Conservation (phyloP, 2,113 vertebrate genomes). For the Mormyrus iriodes region DNA sequence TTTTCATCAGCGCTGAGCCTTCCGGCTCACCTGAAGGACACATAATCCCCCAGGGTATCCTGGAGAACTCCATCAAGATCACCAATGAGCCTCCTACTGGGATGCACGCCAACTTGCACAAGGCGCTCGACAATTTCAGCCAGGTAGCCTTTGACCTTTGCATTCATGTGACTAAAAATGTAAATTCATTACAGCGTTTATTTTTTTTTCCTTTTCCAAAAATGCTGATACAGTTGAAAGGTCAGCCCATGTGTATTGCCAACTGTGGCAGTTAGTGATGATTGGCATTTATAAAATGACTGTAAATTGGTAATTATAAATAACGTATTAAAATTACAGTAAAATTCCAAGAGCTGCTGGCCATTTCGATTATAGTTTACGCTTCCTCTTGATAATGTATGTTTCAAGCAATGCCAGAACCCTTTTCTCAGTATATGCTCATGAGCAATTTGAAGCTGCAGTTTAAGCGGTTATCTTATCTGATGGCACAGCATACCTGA, state of each 20-base stretch:
- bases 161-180: neutral
- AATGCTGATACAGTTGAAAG: neutral
- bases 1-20: constrained; percentile 87
- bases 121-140: constrained; percentile 88
- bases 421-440: constrained; percentile 14
- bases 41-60: constrained; percentile 87
- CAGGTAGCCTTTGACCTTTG: constrained; percentile 63
- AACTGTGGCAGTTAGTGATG: neutral
- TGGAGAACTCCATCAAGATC: constrained; percentile 90
- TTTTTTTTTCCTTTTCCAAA: neutral
- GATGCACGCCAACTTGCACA: constrained; percentile 89
- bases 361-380: constrained; percentile 19
- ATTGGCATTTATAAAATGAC: neutral
- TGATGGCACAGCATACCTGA: constrained; percentile 39
- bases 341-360: neutral
- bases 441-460: constrained; percentile 20
- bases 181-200: neutral
- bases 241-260: neutral
- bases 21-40: constrained; percentile 70
- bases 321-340: neutral
- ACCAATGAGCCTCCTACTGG: constrained; percentile 83
- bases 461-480: constrained; percentile 27
- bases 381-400: constrained; percentile 9
- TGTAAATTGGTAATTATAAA: neutral
- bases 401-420: constrained; percentile 22